Percentiles rank a stretch among this genome's conserved stretches.
Evolutionary conservation across 2,888 invertebrate species (phyloP).

Genomic region (Amphipyra tragopoginis): DNA sequence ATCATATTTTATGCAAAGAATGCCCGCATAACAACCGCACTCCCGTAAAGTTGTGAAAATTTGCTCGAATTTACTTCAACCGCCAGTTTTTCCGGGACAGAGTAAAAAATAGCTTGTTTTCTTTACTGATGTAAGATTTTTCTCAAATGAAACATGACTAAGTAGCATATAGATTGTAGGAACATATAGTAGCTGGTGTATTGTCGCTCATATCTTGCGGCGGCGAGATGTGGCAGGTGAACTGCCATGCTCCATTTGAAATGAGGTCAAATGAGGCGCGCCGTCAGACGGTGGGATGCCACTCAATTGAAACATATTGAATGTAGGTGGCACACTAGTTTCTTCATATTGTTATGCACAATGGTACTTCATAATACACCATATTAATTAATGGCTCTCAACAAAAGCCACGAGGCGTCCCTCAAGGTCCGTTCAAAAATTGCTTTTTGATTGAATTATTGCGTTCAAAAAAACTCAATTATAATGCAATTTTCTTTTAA

Average conservation of each 20-base stretch:
- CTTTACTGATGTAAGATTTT: constrained; percentile 7
- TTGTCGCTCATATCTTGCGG: constrained; percentile 38
- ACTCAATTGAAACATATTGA: constrained; percentile 78
- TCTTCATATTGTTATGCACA: constrained; percentile 59
- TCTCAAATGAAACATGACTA: constrained; percentile 11
- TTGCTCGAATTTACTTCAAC: constrained; percentile 20
- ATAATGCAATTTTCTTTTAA: constrained; percentile 18
- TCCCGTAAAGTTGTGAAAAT: constrained; percentile 29
- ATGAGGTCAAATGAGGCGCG: constrained; percentile 78
- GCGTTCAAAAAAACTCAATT: constrained; percentile 20
- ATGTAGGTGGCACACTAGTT: constrained; percentile 70
- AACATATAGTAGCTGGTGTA: constrained; percentile 18
- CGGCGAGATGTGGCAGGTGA: constrained; percentile 66
- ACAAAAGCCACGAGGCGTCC: constrained; percentile 26
- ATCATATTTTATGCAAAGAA: constrained; percentile 32
- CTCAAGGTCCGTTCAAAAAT: constrained; percentile 33
- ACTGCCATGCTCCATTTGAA: constrained; percentile 68
- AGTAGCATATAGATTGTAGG: constrained; percentile 12
- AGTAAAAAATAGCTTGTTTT: constrained; percentile 10
- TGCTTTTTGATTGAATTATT: constrained; percentile 32
- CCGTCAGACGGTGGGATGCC: constrained; percentile 69
- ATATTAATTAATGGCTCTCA: constrained; percentile 49
- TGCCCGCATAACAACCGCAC: constrained; percentile 7
- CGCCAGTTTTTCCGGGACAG: constrained; percentile 1
- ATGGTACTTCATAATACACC: constrained; percentile 48